A percentile compares a stretch with the other conserved stretches of the same genome.
Evolutionary conservation across 2,888 invertebrate species (phyloP).

Genomic region (Perdita meconis): DNA sequence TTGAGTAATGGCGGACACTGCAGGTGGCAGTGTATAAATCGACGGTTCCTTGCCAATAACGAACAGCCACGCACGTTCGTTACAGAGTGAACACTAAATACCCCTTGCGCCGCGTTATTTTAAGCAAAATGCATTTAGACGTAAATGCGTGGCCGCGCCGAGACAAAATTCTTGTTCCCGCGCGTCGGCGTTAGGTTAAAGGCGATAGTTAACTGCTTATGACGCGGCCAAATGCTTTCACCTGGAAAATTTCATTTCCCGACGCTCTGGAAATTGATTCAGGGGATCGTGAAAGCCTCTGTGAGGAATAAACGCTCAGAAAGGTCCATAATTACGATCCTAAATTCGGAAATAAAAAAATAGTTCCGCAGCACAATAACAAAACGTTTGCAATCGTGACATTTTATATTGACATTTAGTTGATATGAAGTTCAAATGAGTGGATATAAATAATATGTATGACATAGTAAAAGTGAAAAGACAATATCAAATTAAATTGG

Average conservation of each 20-base stretch:
- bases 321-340: no score
- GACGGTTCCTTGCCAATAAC: slow-evolving; percentile 4
- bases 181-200: no score
- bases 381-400: no score
- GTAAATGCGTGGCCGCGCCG: slow-evolving; percentile 18
- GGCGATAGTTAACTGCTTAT: slow-evolving; percentile 42
- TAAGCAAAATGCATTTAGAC: slow-evolving; percentile 31
- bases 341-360: no score
- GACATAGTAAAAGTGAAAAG: no score
- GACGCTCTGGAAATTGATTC: slow-evolving; percentile 22
- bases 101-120: no score
- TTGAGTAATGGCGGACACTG: neutral
- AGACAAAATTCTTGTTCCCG: slow-evolving; percentile 49
- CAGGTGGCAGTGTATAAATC: neutral
- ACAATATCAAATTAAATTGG: no score
- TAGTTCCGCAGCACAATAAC: no score
- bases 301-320: neutral
- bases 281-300: neutral
- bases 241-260: slow-evolving; percentile 41
- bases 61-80: slow-evolving; percentile 11
- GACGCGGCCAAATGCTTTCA: slow-evolving; percentile 31
- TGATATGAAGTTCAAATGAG: no score
- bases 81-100: slow-evolving; percentile 16
- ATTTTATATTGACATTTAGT: no score
- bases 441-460: no score